Evolutionary conservation across 2,888 invertebrate species (phyloP).

Genomic region (Dryadula phaetusa): DNA sequence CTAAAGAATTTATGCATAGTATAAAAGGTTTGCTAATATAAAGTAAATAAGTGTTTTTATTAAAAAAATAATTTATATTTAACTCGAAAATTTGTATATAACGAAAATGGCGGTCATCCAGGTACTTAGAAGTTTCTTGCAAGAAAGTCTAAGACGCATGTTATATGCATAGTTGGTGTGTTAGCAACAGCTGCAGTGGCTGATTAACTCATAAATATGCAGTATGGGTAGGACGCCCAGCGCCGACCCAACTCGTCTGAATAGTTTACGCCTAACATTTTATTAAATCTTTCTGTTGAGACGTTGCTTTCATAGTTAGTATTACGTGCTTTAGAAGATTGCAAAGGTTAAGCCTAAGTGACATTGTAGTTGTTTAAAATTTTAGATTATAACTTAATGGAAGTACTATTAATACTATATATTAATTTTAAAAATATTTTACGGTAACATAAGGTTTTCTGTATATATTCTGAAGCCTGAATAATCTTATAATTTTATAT

Average conservation of each 20-base stretch:
- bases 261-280: conserved; percentile 41
- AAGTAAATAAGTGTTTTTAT: not conserved
- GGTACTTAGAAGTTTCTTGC: conserved; percentile 21
- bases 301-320: conserved; percentile 8
- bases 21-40: not conserved
- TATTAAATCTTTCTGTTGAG: conserved; percentile 37
- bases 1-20: not conserved
- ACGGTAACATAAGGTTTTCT: too few species aligned
- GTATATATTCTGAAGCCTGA: too few species aligned
- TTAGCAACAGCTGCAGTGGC: conserved; percentile 42
- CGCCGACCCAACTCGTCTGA: conserved; percentile 29
- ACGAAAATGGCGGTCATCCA: conserved; percentile 20
- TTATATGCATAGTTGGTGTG: conserved; percentile 39
- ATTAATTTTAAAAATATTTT: too few species aligned
- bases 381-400: too few species aligned
- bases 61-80: not conserved
- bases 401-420: too few species aligned
- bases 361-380: too few species aligned
- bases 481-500: too few species aligned
- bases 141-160: conserved; percentile 38
- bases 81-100: not conserved
- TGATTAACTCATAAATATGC: conserved; percentile 50
- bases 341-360: not conserved
- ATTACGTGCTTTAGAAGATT: conserved; percentile 8
- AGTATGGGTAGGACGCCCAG: conserved; percentile 40